phyloP scores from a whole-genome alignment of 2,797 vertebrate genomes.

The Acipenser transmontanus region DNA sequence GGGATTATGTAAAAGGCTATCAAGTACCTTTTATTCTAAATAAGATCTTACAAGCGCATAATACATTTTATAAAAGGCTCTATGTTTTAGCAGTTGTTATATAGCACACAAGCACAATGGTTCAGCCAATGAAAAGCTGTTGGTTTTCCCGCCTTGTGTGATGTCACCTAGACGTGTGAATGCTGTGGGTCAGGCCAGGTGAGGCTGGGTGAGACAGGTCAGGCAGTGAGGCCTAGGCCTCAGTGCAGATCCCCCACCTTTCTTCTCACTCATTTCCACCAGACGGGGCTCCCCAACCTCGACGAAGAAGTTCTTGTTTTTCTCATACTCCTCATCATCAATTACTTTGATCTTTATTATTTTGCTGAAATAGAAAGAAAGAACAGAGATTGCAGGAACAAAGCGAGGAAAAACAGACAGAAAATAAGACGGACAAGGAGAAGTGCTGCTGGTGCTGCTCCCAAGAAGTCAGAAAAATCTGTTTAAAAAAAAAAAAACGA shows the following conservation, averaged over 20 bases:
- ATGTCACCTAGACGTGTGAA: too few relatives aligned
- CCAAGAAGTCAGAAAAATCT: neutral
- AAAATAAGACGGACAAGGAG: conserved; percentile 7
- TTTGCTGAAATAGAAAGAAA: conserved; percentile 76
- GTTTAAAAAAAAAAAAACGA: neutral
- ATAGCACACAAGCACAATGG: neutral
- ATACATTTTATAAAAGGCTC: conserved; percentile 41
- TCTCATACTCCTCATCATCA: conserved; percentile 97
- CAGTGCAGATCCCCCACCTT: conserved; percentile 78
- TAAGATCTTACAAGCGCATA: too few relatives aligned
- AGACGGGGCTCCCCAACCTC: conserved; percentile 85
- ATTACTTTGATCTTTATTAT: conserved; percentile 88
- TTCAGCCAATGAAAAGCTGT: too few relatives aligned
- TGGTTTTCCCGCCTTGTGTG: too few relatives aligned
- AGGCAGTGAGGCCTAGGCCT: conserved; percentile 51
- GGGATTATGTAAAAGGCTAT: too few relatives aligned
- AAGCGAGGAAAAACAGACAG: conserved; percentile 25
- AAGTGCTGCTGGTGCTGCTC: too few relatives aligned
- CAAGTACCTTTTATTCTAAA: too few relatives aligned
- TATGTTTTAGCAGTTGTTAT: conserved; percentile 7
- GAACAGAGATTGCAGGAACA: conserved; percentile 53
- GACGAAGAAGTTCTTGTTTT: conserved; percentile 98
- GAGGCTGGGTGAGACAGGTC: conserved; percentile 8
- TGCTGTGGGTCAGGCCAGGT: neutral
- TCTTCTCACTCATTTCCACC: conserved; percentile 97